Evolutionary conservation across 2,888 invertebrate genomes (phyloP).

Genomic region (Nipponacmea schrenckii): DNA sequence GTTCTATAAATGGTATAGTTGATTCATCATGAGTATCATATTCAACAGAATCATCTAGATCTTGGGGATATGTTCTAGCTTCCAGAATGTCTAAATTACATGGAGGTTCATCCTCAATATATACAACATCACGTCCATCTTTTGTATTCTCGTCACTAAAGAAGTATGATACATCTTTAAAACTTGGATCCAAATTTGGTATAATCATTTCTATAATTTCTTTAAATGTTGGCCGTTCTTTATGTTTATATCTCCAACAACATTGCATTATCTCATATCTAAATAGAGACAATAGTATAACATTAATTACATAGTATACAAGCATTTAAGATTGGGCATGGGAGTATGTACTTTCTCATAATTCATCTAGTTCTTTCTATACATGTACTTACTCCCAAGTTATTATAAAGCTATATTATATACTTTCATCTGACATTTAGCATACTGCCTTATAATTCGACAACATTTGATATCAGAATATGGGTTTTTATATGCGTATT

Average conservation of each 20-base stretch:
- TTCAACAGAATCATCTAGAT: background rate
- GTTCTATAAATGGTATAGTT: slow-evolving; percentile 8
- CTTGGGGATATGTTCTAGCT: background rate
- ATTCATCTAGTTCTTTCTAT: no score
- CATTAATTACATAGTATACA: no score
- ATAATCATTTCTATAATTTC: slow-evolving; percentile 77
- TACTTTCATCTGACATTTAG: no score
- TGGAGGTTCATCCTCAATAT: background rate
- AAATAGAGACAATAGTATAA: slow-evolving; percentile 24
- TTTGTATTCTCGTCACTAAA: slow-evolving; percentile 51
- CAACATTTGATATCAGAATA: no score
- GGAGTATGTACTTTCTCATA: no score
- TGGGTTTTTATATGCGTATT: no score
- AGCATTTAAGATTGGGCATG: no score
- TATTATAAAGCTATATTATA: no score
- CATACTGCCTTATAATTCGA: no score
- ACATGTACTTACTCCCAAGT: no score
- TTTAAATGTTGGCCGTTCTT: slow-evolving; percentile 85
- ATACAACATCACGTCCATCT: slow-evolving; percentile 19
- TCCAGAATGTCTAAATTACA: background rate
- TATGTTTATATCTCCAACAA: slow-evolving; percentile 90
- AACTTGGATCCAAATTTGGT: slow-evolving; percentile 74
- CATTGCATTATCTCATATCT: slow-evolving; percentile 87
- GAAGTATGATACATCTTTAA: slow-evolving; percentile 76
- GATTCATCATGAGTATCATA: slow-evolving; percentile 2